Base-by-base conservation (phyloP, 1,140 invertebrate species). In the Pararge aegeria region DNA sequence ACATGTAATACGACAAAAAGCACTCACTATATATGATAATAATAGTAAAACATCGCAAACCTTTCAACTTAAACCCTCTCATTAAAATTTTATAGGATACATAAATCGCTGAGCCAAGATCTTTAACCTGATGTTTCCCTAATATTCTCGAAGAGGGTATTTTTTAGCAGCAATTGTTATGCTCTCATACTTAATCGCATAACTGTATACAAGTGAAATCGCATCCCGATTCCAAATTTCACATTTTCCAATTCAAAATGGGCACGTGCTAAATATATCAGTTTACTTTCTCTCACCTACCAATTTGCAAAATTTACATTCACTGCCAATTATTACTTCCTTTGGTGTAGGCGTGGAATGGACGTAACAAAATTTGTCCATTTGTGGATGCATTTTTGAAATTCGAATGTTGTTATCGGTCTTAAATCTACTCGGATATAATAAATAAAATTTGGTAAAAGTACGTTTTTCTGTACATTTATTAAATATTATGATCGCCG, bases 211-310 rank as follows among this genome's bases (percentile, higher is more conserved):
- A 63, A 75, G 70, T 70, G 66, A 81, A 73, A 76, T 75, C 70
- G 64, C 44, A 64, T 76, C 51, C 71, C 70, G 72, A 74, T 69
- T 73, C 50, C 24, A 54, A 61, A 68, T 78, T 78, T 80, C 74
- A 70, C 69, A 78, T 74, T 67, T 70, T 68, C 64, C 65, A 61
- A 69, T 66, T 66, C 40, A 53, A 67, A 74, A 77, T 73, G 67
- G 59, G 75, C 49, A 50, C 75, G 64, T 50, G 67, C 61, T 78
- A 77, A 80, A 76, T 77, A 66, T 66, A 67, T 75, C 64, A 64
- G 60, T 70, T 70, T 65, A 74, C 77, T 83, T 78, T 81, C 73
- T 76, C 72, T 69, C 68, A 58, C 55, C 56, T 69, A 66, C 46
- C 64, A 66, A 67, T 73, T 77, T 66, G 64, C 58, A 69, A 73